phyloP scores from a whole-genome alignment of 1,140 invertebrate species.

The Zaprionus capensis region DNA sequence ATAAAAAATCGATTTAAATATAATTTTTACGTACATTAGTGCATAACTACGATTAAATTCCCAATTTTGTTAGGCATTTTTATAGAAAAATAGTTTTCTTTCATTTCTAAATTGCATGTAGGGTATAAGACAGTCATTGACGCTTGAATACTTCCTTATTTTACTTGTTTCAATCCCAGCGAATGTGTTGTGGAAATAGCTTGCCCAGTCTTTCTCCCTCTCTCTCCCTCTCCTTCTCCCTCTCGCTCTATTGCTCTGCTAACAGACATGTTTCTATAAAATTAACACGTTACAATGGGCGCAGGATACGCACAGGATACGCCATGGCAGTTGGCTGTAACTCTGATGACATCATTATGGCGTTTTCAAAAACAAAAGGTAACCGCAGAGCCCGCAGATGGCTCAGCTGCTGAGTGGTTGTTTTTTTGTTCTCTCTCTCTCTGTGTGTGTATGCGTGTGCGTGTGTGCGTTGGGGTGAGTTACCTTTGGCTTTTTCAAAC shows the following conservation, averaged over 20 bases:
- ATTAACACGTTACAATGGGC: constrained; percentile 71
- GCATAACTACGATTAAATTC: too few species aligned
- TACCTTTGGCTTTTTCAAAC: constrained; percentile 80
- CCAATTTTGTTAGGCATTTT: too few species aligned
- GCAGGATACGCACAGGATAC: constrained; percentile 54
- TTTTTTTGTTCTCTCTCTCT: background rate
- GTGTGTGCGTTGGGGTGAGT: constrained; percentile 51
- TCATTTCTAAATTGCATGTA: background rate
- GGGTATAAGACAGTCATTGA: background rate
- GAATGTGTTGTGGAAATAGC: background rate
- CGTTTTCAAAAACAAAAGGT: constrained; percentile 76
- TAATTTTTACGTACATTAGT: too few species aligned
- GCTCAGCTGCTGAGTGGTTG: constrained; percentile 8
- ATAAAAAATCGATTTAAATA: too few species aligned
- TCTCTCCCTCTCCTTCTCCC: background rate
- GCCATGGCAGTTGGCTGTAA: constrained; percentile 33
- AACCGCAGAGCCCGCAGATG: constrained; percentile 53
- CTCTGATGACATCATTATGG: constrained; percentile 78
- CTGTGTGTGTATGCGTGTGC: constrained; percentile 12
- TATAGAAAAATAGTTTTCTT: too few species aligned
- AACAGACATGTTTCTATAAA: constrained; percentile 66
- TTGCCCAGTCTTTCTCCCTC: constrained; percentile 22
- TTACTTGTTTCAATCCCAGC: constrained; percentile 53
- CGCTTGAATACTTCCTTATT: background rate
- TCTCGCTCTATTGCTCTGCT: background rate